These are phyloP conservation scores for Troides aeacus DNA, from an alignment of 2,888 invertebrate species.

Conservation along the genomic window DNA sequence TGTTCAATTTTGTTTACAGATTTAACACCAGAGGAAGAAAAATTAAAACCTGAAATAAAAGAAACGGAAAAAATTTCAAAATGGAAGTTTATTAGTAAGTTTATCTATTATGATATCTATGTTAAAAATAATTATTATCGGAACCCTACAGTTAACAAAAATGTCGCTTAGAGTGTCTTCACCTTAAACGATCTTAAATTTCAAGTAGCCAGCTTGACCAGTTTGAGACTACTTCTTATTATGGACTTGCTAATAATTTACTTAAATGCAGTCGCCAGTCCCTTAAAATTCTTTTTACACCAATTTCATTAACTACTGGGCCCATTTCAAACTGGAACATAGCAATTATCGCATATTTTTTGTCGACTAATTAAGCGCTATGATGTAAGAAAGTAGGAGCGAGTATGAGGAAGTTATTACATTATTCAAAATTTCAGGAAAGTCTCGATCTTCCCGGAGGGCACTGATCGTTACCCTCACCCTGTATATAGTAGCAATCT, in stretches of 20 bases:
- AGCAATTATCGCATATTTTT: no score
- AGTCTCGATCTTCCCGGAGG: slow-evolving; percentile 49
- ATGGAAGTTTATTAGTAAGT: slow-evolving; percentile 49
- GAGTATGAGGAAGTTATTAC: no score
- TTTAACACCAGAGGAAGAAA: slow-evolving; percentile 42
- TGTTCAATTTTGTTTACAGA: slow-evolving; percentile 38
- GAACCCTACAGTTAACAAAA: no score
- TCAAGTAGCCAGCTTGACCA: neutral
- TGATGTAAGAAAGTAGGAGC: no score
- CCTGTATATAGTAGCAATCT: slow-evolving; percentile 48
- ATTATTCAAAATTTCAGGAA: slow-evolving; percentile 42
- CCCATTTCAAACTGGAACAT: neutral
- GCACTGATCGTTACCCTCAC: slow-evolving; percentile 44
- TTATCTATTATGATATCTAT: neutral
- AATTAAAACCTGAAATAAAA: slow-evolving; percentile 37
- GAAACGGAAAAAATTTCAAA: slow-evolving; percentile 43
- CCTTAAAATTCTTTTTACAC: no score
- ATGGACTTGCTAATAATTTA: neutral
- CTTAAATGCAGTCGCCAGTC: neutral
- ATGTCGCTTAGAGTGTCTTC: neutral
- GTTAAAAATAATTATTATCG: neutral
- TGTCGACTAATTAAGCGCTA: no score
- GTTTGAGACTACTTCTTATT: neutral
- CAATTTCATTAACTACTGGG: no score
- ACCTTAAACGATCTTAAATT: no score